These are phyloP conservation scores for Equus przewalskii DNA, from an alignment of 2,113 vertebrate species.

Conservation along the genomic window DNA sequence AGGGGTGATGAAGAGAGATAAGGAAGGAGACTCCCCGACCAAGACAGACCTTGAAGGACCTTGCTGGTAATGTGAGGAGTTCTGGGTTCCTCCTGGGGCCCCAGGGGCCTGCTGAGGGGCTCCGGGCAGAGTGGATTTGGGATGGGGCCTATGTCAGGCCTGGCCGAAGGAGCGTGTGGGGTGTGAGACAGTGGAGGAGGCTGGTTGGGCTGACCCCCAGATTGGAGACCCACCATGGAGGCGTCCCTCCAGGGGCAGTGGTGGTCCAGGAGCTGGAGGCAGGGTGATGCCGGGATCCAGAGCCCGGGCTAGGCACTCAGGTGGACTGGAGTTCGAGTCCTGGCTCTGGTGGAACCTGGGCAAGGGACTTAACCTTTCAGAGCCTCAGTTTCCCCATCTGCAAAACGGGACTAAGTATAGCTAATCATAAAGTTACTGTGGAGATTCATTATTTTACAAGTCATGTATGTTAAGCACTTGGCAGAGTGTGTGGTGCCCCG, in stretches of 20 bases:
- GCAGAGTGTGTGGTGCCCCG: rapidly evolving
- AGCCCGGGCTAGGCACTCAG: background rate
- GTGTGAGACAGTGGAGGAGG: rapidly evolving
- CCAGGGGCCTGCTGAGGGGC: background rate
- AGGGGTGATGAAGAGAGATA: background rate
- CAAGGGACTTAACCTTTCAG: background rate
- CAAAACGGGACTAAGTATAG: too few relatives aligned
- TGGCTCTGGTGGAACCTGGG: background rate
- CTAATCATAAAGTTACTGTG: rapidly evolving
- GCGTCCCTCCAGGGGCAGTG: too few relatives aligned
- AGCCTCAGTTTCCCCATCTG: background rate
- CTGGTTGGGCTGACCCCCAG: rapidly evolving
- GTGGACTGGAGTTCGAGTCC: background rate
- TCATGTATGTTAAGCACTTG: rapidly evolving
- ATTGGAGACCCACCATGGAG: background rate
- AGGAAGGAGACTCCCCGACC: background rate
- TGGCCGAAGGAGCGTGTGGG: rapidly evolving
- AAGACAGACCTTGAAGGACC: background rate
- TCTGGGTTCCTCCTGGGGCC: background rate
- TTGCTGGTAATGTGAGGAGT: background rate
- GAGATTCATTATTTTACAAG: background rate
- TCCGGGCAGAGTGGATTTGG: background rate
- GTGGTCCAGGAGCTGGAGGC: background rate
- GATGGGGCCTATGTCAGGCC: background rate
- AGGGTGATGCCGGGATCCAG: background rate